Conservation (phyloP, 2,797 vertebrate species). For the Chiroxiphia lanceolata region DNA sequence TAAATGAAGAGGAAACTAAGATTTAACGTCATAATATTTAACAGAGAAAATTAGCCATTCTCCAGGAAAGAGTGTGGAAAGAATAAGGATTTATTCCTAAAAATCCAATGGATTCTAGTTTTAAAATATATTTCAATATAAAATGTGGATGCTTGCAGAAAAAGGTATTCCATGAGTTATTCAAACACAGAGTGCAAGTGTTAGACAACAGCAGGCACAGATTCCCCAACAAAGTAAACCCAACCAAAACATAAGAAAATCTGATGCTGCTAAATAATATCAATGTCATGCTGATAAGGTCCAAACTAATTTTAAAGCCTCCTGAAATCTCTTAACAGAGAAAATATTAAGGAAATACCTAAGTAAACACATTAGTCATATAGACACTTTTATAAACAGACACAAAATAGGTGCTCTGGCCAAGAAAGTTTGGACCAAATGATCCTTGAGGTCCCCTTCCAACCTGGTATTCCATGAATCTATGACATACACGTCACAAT, state of each 20-base stretch:
- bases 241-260: neutral
- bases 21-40: neutral
- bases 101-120: neutral
- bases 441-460: neutral
- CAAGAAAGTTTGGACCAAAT: neutral
- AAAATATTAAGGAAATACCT: neutral
- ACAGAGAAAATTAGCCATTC: neutral
- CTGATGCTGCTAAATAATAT: neutral
- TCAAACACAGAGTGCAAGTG: neutral
- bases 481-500: neutral
- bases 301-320: slow-evolving; percentile 6
- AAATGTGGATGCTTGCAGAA: neutral
- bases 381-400: neutral
- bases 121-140: neutral
- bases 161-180: neutral
- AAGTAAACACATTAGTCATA: neutral
- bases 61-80: neutral
- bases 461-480: neutral
- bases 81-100: neutral
- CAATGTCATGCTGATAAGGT: neutral
- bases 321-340: neutral
- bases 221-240: neutral
- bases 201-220: neutral
- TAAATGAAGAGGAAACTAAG: neutral
- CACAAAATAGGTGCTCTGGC: neutral